Evolutionary conservation across 2,888 invertebrate genomes (phyloP).

Genomic region (Notocelia uddmanniana): DNA sequence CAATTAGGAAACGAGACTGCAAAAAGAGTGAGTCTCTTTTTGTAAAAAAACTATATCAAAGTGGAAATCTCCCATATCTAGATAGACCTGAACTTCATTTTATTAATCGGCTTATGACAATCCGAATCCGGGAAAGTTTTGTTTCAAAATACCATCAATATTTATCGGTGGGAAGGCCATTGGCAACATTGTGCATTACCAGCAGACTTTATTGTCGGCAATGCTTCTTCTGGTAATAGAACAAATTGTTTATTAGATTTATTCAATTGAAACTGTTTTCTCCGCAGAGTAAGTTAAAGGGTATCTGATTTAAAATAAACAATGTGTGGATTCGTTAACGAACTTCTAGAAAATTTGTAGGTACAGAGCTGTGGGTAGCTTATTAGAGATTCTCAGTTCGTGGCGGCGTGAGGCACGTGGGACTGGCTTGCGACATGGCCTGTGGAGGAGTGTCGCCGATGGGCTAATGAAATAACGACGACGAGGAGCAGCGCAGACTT

Average conservation of each 20-base stretch:
- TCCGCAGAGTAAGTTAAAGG: slow-evolving; percentile 59
- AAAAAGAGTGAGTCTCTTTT: neutral
- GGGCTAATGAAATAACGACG: slow-evolving; percentile 53
- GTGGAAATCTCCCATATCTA: slow-evolving; percentile 4
- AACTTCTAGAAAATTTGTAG: slow-evolving; percentile 73
- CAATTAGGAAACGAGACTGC: neutral
- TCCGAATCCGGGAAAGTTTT: slow-evolving; percentile 12
- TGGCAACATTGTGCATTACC: slow-evolving; percentile 13
- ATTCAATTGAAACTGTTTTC: slow-evolving; percentile 42
- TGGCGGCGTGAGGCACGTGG: slow-evolving; percentile 60
- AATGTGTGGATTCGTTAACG: slow-evolving; percentile 74
- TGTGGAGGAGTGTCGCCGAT: slow-evolving; percentile 45
- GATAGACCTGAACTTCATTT: slow-evolving; percentile 31
- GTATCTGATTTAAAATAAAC: slow-evolving; percentile 71
- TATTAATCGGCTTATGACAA: slow-evolving; percentile 44
- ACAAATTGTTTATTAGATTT: slow-evolving; percentile 19
- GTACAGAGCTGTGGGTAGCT: slow-evolving; percentile 68
- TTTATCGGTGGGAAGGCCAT: slow-evolving; percentile 12
- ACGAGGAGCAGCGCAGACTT: slow-evolving; percentile 34
- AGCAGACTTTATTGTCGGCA: slow-evolving; percentile 12
- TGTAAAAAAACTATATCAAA: slow-evolving; percentile 12
- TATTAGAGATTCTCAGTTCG: slow-evolving; percentile 74
- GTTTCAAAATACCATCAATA: slow-evolving; percentile 26
- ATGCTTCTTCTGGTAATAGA: slow-evolving; percentile 14
- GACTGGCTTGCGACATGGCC: slow-evolving; percentile 46